Conservation (phyloP, 2,888 invertebrate genomes). For the Tipula lateralis region DNA sequence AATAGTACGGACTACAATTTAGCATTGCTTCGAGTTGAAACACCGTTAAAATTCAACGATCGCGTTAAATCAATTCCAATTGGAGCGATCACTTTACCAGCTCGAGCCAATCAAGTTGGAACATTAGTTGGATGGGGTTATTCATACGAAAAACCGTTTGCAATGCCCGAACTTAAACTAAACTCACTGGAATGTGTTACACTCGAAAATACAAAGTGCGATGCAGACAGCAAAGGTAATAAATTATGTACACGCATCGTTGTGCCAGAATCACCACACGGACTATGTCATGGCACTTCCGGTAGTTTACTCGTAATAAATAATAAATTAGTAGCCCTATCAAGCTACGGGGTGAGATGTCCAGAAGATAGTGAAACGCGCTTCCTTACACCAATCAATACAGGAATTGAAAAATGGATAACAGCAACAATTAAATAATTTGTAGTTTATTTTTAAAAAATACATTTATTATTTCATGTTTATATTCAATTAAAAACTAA, state of each 20-base stretch:
- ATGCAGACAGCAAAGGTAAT: not conserved
- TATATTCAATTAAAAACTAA: conserved; percentile 1
- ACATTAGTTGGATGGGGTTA: not conserved
- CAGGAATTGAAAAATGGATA: not conserved
- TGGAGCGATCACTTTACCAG: not conserved
- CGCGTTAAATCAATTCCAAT: not conserved
- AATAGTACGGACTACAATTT: not conserved
- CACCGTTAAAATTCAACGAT: not conserved
- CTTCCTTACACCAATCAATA: not conserved
- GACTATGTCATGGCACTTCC: not conserved
- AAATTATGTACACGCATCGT: not conserved
- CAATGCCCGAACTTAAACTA: not conserved
- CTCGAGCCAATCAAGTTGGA: not conserved
- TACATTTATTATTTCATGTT: not conserved
- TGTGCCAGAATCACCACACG: not conserved
- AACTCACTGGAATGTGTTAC: not conserved
- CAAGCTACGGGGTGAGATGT: not conserved
- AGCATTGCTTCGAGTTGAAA: not conserved
- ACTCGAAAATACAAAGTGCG: not conserved
- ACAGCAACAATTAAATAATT: not conserved
- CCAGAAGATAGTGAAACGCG: not conserved
- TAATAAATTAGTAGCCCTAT: not conserved
- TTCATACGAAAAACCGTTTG: not conserved
- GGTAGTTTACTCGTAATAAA: not conserved
- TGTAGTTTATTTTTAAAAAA: not conserved